Evolutionary conservation across 2,797 vertebrate species (phyloP).

Genomic region (Cuniculus paca): DNA sequence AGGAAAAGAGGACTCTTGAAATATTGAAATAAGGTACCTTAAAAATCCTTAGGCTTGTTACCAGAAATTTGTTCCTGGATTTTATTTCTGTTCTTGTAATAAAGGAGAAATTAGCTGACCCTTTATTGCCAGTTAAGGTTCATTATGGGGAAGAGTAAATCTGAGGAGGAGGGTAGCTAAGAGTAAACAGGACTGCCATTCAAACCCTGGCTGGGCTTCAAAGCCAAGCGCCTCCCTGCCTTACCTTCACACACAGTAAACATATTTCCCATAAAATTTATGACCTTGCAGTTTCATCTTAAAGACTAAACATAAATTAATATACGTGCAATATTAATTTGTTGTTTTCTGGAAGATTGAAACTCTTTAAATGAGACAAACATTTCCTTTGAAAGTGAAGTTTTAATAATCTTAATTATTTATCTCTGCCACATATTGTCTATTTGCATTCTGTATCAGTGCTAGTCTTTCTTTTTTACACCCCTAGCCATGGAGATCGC

Average conservation of each 20-base stretch:
- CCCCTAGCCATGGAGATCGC: not conserved
- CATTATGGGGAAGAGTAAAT: not conserved
- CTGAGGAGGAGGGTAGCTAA: not conserved
- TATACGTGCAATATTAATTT: not conserved
- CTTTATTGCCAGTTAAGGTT: not conserved
- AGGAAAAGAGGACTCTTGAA: conserved; percentile 24
- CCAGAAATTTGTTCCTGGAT: not conserved
- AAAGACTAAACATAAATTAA: not conserved
- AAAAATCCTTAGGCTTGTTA: not conserved
- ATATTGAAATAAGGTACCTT: not conserved
- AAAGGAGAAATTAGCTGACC: not conserved
- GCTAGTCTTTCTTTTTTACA: not conserved
- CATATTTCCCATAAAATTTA: not conserved
- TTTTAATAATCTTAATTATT: not conserved
- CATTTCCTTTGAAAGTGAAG: conserved; percentile 17
- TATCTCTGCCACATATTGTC: not conserved
- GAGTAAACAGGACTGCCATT: not conserved
- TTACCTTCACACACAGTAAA: not conserved
- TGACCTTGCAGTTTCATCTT: not conserved
- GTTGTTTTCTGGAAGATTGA: not conserved
- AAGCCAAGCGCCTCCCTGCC: not conserved
- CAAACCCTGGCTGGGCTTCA: not conserved
- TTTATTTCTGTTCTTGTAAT: not conserved
- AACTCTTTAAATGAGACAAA: not conserved
- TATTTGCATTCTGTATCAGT: not conserved